Evolutionary conservation across 2,888 invertebrate species (phyloP), one percentile per base, ranked within the genome.

Genomic region (Cacoxenus indagator): DNA sequence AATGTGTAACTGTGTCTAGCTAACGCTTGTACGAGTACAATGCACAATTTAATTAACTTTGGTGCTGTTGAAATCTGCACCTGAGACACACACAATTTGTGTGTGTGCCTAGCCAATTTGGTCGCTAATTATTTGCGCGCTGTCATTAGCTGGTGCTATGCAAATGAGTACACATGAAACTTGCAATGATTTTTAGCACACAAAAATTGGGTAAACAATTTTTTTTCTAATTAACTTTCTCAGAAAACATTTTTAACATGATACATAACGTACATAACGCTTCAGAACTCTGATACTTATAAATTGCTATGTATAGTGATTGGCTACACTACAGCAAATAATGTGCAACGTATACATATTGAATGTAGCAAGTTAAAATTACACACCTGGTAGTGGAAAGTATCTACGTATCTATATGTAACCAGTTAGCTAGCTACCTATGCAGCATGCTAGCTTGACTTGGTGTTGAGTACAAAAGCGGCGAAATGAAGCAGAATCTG

Each of bases 401-500:
- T n/a, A n/a, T n/a, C n/a, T n/a, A n/a, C n/a, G n/a, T n/a, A n/a
- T n/a, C n/a, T n/a, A n/a, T n/a, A n/a, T n/a, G n/a, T n/a, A n/a
- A n/a, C n/a, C n/a, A n/a, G n/a, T n/a, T n/a, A n/a, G n/a, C n/a
- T n/a, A n/a, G n/a, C n/a, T n/a, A n/a, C n/a, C 3, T 43, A 43
- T 43, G 4, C 45, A 37, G 37, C 37, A 37, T 37, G 31, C 6
- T 14, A 37, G 37, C 57, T 57, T 29, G 14, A 19, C 51, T 27
- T 27, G 14, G 26, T 14, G 29, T 57, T 5, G 26, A 62, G 61
- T 43, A 57, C 27, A 66, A 69, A 62, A 69, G 70, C 75, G 65
- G 70, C 75, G 75, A 83, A 81, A 83, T 83, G 76, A 79, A 79
- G 83, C 81, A 78, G 80, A 81, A 83, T 83, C 80, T 79, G 80